Evolutionary conservation across 2,113 vertebrate genomes (phyloP), one percentile per base, ranked within the genome.

Genomic region (Charina bottae): DNA sequence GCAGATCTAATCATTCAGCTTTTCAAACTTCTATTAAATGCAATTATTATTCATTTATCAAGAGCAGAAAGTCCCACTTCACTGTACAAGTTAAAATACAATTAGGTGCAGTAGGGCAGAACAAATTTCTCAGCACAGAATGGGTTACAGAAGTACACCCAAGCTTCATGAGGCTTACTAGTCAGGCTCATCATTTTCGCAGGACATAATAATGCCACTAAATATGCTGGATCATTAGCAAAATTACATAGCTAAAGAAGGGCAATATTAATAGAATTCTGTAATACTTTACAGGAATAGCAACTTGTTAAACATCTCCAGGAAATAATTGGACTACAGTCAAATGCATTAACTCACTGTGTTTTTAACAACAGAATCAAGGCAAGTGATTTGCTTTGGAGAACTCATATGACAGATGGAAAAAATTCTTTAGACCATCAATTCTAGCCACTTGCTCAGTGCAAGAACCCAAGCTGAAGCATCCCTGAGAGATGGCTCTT

Each of bases 171-270:
- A 93, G 88, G 21, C 72, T 94, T 93, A 91, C n/a, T 92, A 90
- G 85, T 85, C 85, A 90, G 90, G 87, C 94, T 93, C 90, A 49
- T 93, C 90, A 95, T 95, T 96, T 95, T 96, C 94, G 37, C 0
- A 94, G 94, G 94, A 94, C 94, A 94, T 72, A 96, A 95, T 62
- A 96, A 94, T 42, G 64, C 92, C 92, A 95, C 94, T 93, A 92
- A 96, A 95, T 93, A 97, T 95, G 94, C 92, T 23, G 55, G 93
- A 95, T 97, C 96, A 97, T 97, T 97, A 97, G 96, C 91, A 97
- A 97, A 97, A 97, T 97, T 96, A 96, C 93, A 94, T 53, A 96
- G 95, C 92, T 97, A 97, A 97, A 96, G 95, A 97, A 96, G 96
- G 93, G 88, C 93, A 97, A 96, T 92, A 97, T 97, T 96, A 96